Conservation (phyloP, 2,797 vertebrate species). For the Cichlasoma orientale region DNA sequence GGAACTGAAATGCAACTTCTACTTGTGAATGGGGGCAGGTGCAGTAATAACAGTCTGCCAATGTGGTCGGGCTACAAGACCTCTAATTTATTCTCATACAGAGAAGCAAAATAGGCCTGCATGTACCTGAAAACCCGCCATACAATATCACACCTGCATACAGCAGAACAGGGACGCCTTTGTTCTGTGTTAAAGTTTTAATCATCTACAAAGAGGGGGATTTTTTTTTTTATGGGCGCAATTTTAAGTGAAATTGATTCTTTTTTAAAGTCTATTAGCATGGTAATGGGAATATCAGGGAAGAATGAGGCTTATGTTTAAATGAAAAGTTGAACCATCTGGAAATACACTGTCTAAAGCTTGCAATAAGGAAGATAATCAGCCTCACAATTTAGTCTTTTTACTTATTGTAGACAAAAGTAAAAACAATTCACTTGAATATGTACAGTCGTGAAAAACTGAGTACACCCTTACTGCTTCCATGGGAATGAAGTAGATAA, state of each 20-base stretch:
- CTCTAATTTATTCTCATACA: slow-evolving; percentile 3
- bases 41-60: not conserved
- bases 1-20: slow-evolving; percentile 12
- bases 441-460: not conserved
- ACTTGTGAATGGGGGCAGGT: slow-evolving; percentile 21
- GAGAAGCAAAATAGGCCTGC: not conserved
- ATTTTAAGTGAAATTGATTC: not conserved
- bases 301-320: not conserved
- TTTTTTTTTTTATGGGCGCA: not conserved
- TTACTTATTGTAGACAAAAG: not conserved
- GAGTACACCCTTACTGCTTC: not conserved
- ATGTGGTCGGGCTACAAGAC: slow-evolving; percentile 1
- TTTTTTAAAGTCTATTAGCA: not conserved
- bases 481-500: not conserved
- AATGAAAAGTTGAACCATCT: not conserved
- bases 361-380: not conserved
- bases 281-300: not conserved
- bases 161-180: not conserved
- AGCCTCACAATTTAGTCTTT: not conserved
- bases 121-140: not conserved
- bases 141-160: not conserved
- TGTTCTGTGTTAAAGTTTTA: not conserved
- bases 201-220: not conserved
- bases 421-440: not conserved
- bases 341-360: not conserved